Percentiles rank a stretch among this genome's conserved stretches.
Evolutionary conservation across 2,113 vertebrate genomes (phyloP).

Genomic region (Notarius quadriscutis): DNA sequence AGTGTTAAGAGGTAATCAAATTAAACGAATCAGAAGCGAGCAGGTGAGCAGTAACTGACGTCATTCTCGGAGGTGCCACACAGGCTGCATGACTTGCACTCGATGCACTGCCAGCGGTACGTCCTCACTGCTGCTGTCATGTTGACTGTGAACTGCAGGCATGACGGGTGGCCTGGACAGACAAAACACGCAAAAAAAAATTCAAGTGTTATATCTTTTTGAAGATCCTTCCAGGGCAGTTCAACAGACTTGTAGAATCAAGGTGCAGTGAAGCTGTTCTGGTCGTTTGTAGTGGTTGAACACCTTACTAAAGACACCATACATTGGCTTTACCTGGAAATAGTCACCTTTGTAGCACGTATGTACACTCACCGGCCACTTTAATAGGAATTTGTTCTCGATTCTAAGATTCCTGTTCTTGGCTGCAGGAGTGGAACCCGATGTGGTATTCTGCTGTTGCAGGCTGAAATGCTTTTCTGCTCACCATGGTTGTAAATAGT

Average conservation of each 20-base stretch:
- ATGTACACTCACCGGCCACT: too few relatives aligned
- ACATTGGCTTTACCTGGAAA: neutral
- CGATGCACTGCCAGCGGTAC: constrained; percentile 95
- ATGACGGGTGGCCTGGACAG: constrained; percentile 86
- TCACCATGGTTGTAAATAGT: too few relatives aligned
- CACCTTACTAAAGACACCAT: neutral
- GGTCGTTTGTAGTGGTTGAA: neutral
- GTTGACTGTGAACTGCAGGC: constrained; percentile 94
- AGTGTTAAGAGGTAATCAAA: neutral
- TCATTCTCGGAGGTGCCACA: constrained; percentile 94
- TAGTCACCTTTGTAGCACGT: neutral
- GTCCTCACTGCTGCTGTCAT: constrained; percentile 92
- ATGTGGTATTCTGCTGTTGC: too few relatives aligned
- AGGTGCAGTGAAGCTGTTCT: neutral
- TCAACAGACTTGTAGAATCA: neutral
- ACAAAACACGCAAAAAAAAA: neutral
- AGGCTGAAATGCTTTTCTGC: too few relatives aligned
- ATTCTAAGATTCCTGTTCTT: too few relatives aligned
- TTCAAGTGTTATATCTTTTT: neutral
- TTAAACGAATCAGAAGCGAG: too few relatives aligned
- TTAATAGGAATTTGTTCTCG: too few relatives aligned
- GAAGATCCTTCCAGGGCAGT: neutral
- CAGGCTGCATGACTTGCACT: constrained; percentile 94
- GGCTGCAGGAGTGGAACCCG: too few relatives aligned
- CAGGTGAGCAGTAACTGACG: constrained; percentile 67